Base-by-base conservation (phyloP, 2,797 vertebrate species). In the Mormyrops attenuatus region DNA sequence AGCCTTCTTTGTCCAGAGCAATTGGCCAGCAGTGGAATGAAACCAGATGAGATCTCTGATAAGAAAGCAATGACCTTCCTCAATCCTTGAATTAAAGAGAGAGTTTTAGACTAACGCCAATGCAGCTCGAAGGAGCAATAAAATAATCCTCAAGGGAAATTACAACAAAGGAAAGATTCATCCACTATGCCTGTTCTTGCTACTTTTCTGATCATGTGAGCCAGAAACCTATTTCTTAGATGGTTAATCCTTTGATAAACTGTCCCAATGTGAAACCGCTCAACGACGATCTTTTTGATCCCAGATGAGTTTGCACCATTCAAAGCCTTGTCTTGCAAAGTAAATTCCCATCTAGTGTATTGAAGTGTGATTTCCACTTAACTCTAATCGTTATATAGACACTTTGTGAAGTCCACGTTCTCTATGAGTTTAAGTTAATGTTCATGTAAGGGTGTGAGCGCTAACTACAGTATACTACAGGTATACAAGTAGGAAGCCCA, bases 31-130 rank as follows among this genome's bases (percentile, higher is more conserved):
- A 87, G 50, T 20, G 53, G 26, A 87, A n/a, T 60, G 49, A 87
- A 60, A 87, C 7, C 26, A 57, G 85, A 60, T 87, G n/a, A 34
- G 52, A 41, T 55, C 85, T 57, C 30, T 87, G 85, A 87, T 87
- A 60, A 41, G 52, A 57, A 87, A 55, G 30, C 26, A 26, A 57
- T 55, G 85, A 87, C 85, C 85, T 55, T 87, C 85, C 38, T 41
- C 30, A 34, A 57, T 55, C 52, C 50, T 60, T 87, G 50, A 57
- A 87, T 55, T 57, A 55, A 57, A 87, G 50, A 38, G 26, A 17
- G 26, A 20, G 6, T 55, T 41, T 57, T 55, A 38, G 22, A 34
- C 22, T 57, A 60, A 87, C 30, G 1, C 50, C 30, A 87, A n/a
- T 60, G 85, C 49, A 34, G 84, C 50, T 53, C 5, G 13, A 85